Evolutionary conservation across 1,140 invertebrate genomes (phyloP), one percentile per base, ranked within the genome.

Genomic region (Drosophila watanabei): DNA sequence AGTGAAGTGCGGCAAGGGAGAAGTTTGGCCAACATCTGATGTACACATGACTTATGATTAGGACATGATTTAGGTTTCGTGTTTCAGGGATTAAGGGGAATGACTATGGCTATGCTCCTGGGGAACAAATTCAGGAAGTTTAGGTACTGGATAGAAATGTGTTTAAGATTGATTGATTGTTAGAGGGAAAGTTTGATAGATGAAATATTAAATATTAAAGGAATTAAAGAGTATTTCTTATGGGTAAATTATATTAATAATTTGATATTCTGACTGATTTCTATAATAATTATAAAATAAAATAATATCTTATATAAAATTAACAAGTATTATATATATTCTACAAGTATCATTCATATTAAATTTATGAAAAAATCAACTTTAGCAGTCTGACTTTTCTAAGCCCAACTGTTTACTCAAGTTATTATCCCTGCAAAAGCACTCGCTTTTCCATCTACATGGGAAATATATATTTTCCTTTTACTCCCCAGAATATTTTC

Each of bases 1-100:
- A 45, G 28, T 49, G 41, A 37, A 46, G 14, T 16, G 28, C 11
- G 28, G 51, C n/a, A 46, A 14, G 35, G 43, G 39, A 5, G n/a
- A 41, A 71, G 66, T 73, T 72, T 60, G 28, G 54, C 52, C 45
- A 72, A 52, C 70, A 61, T 60, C 54, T 73, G 37, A 72, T 52
- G 54, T 61, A 46, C 63, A 45, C 35, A 24, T 73, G 46, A 52
- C 54, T 73, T 60, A 72, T 73, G 46, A 73, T 48, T 41, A 51
- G 37, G 20, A 61, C 66, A 73, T 73, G 70, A 61, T 45, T 71
- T 56, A 28, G 64, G 63, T 56, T 30, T 69, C 11, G 32, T 48
- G 64, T 52, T 65, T 45, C 16, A 30, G 66, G 62, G 18, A 35
- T 37, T 20, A 8, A 9, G n/a, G 65, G 64, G 20, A 49, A 46